phyloP scores from a whole-genome alignment of 2,113 vertebrate species.

The Nestor notabilis region DNA sequence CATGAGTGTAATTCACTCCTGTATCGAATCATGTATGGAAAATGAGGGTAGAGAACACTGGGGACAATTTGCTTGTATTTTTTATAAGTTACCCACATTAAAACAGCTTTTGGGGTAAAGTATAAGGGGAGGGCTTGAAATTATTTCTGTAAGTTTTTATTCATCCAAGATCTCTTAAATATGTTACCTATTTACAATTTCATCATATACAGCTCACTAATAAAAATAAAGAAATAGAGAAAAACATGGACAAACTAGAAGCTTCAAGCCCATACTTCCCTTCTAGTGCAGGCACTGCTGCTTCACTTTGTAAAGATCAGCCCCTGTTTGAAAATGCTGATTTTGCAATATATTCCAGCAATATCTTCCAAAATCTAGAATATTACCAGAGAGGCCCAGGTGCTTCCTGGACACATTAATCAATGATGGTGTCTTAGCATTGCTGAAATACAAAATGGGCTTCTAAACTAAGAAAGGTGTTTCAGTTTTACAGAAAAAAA shows the following conservation, averaged over 20 bases:
- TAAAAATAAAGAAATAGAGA: background rate
- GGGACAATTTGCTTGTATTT: background rate
- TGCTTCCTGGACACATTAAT: background rate
- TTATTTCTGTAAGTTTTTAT: background rate
- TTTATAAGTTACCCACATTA: background rate
- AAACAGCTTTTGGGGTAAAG: background rate
- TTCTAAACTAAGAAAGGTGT: background rate
- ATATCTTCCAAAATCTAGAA: background rate
- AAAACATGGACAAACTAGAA: background rate
- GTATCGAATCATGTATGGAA: background rate
- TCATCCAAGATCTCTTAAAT: background rate
- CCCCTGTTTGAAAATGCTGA: background rate
- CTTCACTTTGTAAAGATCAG: background rate
- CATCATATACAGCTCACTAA: background rate
- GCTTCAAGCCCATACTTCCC: background rate
- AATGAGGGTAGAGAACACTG: background rate
- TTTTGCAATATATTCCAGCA: background rate
- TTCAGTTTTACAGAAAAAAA: background rate
- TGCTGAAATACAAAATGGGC: background rate
- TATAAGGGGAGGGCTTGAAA: background rate
- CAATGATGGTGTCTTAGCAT: rapidly evolving
- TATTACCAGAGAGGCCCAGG: background rate
- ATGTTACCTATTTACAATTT: background rate
- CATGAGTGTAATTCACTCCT: background rate
- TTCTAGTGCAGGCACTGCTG: background rate